Evolutionary conservation across 2,888 invertebrate species (phyloP).

Genomic region (Buathra laborator): DNA sequence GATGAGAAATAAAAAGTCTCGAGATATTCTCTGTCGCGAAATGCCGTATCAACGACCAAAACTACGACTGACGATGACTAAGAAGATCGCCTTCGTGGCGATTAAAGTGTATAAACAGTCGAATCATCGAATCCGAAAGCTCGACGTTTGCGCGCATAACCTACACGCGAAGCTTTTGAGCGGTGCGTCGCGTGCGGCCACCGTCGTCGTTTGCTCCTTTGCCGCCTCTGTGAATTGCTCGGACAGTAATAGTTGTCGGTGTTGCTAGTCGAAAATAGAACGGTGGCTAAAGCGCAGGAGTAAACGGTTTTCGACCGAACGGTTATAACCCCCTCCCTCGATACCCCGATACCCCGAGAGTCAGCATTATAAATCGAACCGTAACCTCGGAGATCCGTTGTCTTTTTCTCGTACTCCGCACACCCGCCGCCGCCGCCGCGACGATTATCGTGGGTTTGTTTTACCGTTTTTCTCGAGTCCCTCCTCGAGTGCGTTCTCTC

Average conservation of each 20-base stretch:
- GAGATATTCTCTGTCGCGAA: not conserved
- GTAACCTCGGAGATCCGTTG: constrained; percentile 1
- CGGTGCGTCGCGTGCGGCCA: constrained; percentile 21
- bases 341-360: not conserved
- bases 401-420: not conserved
- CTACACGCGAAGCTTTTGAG: not conserved
- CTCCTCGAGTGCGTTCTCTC: too few relatives aligned
- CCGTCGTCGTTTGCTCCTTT: constrained; percentile 24
- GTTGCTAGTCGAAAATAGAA: constrained; percentile 60
- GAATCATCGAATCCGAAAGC: not conserved
- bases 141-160: not conserved
- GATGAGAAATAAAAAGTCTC: constrained; percentile 1
- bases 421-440: too few relatives aligned
- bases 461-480: not conserved
- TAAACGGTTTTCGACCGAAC: not conserved
- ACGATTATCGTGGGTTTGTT: not conserved
- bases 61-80: constrained; percentile 20
- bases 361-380: constrained; percentile 33
- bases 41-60: not conserved
- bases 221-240: constrained; percentile 43
- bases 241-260: constrained; percentile 50
- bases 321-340: not conserved
- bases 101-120: constrained; percentile 16
- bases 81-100: constrained; percentile 1
- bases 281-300: constrained; percentile 15